Conservation (phyloP, 2,797 vertebrate genomes). For the Podargus strigoides region DNA sequence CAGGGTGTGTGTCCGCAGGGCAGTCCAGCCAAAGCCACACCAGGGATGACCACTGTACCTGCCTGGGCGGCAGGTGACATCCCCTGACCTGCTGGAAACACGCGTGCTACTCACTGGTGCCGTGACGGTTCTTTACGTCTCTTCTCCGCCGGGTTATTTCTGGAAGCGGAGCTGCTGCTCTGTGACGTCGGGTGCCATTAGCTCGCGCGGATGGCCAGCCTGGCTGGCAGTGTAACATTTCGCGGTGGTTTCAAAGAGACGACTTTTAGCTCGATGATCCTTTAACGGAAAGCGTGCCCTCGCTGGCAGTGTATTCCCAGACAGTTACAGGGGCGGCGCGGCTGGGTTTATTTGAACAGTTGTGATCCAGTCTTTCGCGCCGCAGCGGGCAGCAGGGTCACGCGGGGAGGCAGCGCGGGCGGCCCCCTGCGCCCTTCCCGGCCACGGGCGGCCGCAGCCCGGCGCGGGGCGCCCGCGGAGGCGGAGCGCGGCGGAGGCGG, state of each 20-base stretch:
- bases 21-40: not conserved
- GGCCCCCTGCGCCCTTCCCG: no score
- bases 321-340: not conserved
- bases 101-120: accelerated
- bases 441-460: not conserved
- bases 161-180: not conserved
- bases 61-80: not conserved
- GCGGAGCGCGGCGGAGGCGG: slow-evolving; percentile 41
- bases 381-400: not conserved
- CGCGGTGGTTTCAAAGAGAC: not conserved
- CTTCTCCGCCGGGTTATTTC: not conserved
- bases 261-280: not conserved
- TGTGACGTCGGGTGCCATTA: not conserved
- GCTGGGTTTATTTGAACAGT: not conserved
- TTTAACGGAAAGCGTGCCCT: not conserved
- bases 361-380: not conserved
- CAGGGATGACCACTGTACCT: not conserved
- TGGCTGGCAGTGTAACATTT: not conserved
- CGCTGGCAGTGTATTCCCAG: not conserved
- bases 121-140: no score
- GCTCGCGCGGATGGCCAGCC: not conserved
- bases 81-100: not conserved
- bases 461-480: not conserved
- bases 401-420: not conserved
- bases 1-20: not conserved